A percentile compares a stretch with the other conserved stretches of the same genome.
phyloP scores from a whole-genome alignment of 1,140 invertebrate genomes.

The Chironomus striatipennis region DNA sequence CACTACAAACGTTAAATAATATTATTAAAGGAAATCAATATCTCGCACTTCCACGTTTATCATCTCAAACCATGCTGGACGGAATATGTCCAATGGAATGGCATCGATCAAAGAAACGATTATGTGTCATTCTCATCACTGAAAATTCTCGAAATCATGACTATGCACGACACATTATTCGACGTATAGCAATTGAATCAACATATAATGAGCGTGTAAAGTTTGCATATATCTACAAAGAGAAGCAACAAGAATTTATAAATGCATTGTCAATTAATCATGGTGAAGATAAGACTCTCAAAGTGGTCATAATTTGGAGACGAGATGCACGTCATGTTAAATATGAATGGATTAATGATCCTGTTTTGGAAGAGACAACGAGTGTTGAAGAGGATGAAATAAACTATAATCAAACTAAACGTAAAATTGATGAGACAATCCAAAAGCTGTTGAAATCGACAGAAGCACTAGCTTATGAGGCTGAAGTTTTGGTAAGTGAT shows the following conservation, averaged over 20 bases:
- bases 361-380: constrained; percentile 50
- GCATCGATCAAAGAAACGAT: constrained; percentile 65
- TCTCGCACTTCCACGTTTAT: constrained; percentile 76
- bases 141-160: constrained; percentile 55
- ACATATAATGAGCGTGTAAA: constrained; percentile 59
- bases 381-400: constrained; percentile 40
- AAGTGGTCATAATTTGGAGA: constrained; percentile 83
- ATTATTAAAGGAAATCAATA: constrained; percentile 84
- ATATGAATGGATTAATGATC: constrained; percentile 77
- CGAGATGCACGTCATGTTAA: constrained; percentile 73
- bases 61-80: constrained; percentile 68
- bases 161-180: constrained; percentile 49
- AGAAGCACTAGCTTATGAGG: constrained; percentile 62
- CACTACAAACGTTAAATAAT: constrained; percentile 76
- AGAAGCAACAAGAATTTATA: constrained; percentile 36
- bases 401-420: constrained; percentile 61
- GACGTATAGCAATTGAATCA: constrained; percentile 58
- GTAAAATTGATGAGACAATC: constrained; percentile 61
- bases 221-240: constrained; percentile 67
- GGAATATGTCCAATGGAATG: constrained; percentile 78
- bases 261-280: constrained; percentile 40
- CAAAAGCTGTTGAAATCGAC: constrained; percentile 59
- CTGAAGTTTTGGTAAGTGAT: constrained; percentile 48
- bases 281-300: constrained; percentile 49
- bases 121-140: constrained; percentile 82